A percentile compares a stretch with the other conserved stretches of the same genome.
Conservation (phyloP, 2,888 invertebrate genomes). For the Hypomecis atomaria region DNA sequence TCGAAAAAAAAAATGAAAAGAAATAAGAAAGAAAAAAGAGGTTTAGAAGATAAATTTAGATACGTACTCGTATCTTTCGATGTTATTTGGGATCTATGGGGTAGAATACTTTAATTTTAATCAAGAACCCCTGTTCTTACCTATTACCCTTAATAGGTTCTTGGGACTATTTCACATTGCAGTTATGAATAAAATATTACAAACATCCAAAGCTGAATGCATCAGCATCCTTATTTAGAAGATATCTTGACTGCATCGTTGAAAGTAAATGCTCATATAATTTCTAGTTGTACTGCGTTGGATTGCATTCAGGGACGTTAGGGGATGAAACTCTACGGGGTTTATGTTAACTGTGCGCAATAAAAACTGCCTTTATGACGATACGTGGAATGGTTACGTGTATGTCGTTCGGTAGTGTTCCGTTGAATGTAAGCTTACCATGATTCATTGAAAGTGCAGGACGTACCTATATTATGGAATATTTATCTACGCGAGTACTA, state of each 20-base stretch:
- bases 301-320: conserved; percentile 80
- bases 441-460: not conserved
- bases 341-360: conserved; percentile 80
- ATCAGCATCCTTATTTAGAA: conserved; percentile 51
- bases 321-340: conserved; percentile 79
- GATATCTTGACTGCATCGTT: conserved; percentile 81
- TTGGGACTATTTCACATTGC: not conserved
- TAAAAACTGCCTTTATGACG: conserved; percentile 83
- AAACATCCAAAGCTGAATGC: not conserved
- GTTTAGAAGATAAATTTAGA: too few relatives aligned
- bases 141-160: too few relatives aligned
- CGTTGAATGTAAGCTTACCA: conserved; percentile 38
- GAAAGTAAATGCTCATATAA: conserved; percentile 81
- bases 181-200: too few relatives aligned
- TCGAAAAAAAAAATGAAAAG: too few relatives aligned
- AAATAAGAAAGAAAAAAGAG: too few relatives aligned
- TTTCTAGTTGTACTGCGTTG: conserved; percentile 77
- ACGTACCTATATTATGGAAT: not conserved
- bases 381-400: conserved; percentile 80
- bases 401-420: conserved; percentile 64
- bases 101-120: too few relatives aligned
- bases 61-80: too few relatives aligned
- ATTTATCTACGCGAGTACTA: too few relatives aligned
- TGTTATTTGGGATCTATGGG: too few relatives aligned
- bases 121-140: too few relatives aligned